Base-by-base conservation (phyloP, 2,113 vertebrate species). In the Anthoscopus minutus region DNA sequence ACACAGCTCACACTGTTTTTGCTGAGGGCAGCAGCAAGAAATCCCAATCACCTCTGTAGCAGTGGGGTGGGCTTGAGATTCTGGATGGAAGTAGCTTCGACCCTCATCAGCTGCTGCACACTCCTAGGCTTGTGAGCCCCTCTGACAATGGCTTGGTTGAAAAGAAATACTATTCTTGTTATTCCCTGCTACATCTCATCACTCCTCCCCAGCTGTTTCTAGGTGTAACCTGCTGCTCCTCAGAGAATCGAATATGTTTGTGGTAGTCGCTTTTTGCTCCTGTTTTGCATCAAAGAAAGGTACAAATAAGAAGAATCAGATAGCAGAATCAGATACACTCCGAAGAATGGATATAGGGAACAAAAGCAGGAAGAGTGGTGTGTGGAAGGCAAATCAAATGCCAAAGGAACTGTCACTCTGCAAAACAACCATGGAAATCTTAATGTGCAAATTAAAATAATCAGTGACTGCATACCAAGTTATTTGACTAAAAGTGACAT, bases 341-440 rank as follows among this genome's bases (percentile, higher is more conserved):
- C 0, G 0, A 57, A 61, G 45, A n/a, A 15, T 44, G 22, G 48
- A 53, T 37, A 4, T 4, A 23, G 22, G 25, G 14, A 50, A 12
- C 6, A 54, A n/a, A 88, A 77, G 9, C 2, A 1, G 30, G 24
- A 56, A 35, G 14, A 70, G 4, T 13, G 19, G 23, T 38, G 20
- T 14, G 30, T 53, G 64, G 56, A 71, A 71, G 42, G 44, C n/a
- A 51, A 78, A 77, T 54, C 47, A 66, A 86, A 47, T 2, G 5
- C 21, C 30, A 48, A 0, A 0, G 50, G 27, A 78, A 17, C 13
- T 42, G 9, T 62, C 27, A 18, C 21, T 81, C 48, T 56, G 38
- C 25, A 64, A 37, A 77, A 18, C 31, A 70, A 18, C 77, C 33
- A 7, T 57, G 31, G 15, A 72, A 80, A 83, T 7, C 17, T 69